These are phyloP conservation scores for Pammene fasciana DNA, from an alignment of 2,888 invertebrate species.

Conservation along the genomic window DNA sequence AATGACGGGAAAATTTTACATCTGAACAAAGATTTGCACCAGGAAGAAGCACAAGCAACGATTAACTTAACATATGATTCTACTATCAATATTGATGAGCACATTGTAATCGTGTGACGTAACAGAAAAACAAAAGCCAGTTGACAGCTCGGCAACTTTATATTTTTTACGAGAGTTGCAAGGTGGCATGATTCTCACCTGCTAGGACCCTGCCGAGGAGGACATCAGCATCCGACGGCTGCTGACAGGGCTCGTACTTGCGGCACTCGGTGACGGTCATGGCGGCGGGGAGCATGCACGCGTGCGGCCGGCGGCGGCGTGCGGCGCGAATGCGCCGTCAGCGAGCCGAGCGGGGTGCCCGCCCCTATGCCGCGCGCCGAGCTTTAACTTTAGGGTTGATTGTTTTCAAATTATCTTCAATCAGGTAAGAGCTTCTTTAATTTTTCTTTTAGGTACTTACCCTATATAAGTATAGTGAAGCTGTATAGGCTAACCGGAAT, in stretches of 20 bases:
- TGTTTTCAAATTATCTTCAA: conserved; percentile 1
- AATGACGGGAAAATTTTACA: conserved; percentile 33
- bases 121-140: conserved; percentile 26
- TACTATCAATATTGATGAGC: conserved; percentile 16
- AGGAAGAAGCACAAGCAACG: background rate
- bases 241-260: conserved; percentile 53
- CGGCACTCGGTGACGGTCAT: conserved; percentile 80
- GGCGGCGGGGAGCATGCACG: conserved; percentile 71
- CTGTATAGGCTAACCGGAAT: too few species aligned
- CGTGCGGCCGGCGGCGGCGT: conserved; percentile 81
- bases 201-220: conserved; percentile 78
- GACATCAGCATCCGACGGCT: conserved; percentile 62
- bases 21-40: background rate
- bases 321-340: conserved; percentile 76
- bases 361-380: conserved; percentile 69
- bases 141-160: conserved; percentile 3
- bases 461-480: too few species aligned
- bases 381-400: conserved; percentile 18
- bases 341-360: conserved; percentile 70
- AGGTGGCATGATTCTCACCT: conserved; percentile 65
- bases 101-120: conserved; percentile 25
- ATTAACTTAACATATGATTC: conserved; percentile 8
- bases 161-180: conserved; percentile 46
- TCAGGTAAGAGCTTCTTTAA: background rate
- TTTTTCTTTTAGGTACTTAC: too few species aligned